Evolutionary conservation across 2,113 vertebrate species (phyloP).

Genomic region (Sander lucioperca): DNA sequence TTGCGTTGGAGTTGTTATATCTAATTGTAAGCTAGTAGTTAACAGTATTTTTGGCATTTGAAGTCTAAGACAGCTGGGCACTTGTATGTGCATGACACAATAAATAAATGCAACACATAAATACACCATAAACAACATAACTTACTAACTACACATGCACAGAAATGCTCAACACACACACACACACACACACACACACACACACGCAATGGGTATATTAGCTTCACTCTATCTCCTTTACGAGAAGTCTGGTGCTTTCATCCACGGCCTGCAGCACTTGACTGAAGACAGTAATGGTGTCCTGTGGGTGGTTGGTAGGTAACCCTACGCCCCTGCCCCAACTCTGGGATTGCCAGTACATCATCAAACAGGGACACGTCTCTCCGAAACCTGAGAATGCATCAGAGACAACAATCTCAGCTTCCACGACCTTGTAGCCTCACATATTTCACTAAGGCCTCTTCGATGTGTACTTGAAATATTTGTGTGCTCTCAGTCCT

Average conservation of each 20-base stretch:
- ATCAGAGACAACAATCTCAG: slow-evolving; percentile 67
- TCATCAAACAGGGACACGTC: slow-evolving; percentile 73
- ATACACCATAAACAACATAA: background rate
- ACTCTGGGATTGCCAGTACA: slow-evolving; percentile 63
- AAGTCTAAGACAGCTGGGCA: background rate
- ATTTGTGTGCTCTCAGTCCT: slow-evolving; percentile 28
- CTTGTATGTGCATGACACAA: background rate
- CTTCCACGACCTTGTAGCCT: slow-evolving; percentile 15
- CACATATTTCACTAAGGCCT: slow-evolving; percentile 39
- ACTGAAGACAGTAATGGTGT: slow-evolving; percentile 70
- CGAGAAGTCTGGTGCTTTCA: slow-evolving; percentile 69
- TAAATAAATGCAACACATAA: background rate
- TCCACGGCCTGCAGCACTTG: slow-evolving; percentile 70
- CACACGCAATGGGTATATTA: slow-evolving; percentile 11
- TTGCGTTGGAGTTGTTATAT: background rate
- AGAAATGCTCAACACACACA: background rate
- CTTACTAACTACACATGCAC: slow-evolving; percentile 3
- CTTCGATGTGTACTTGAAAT: slow-evolving; percentile 23
- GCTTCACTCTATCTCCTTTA: slow-evolving; percentile 35
- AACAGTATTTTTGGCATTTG: background rate
- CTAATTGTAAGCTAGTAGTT: too few relatives aligned
- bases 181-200: slow-evolving; percentile 11
- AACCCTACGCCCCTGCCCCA: slow-evolving; percentile 70
- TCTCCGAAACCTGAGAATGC: slow-evolving; percentile 72
- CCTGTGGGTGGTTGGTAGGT: slow-evolving; percentile 74